Conservation (phyloP, 1,140 invertebrate genomes). For the Drosophila bocqueti region DNA sequence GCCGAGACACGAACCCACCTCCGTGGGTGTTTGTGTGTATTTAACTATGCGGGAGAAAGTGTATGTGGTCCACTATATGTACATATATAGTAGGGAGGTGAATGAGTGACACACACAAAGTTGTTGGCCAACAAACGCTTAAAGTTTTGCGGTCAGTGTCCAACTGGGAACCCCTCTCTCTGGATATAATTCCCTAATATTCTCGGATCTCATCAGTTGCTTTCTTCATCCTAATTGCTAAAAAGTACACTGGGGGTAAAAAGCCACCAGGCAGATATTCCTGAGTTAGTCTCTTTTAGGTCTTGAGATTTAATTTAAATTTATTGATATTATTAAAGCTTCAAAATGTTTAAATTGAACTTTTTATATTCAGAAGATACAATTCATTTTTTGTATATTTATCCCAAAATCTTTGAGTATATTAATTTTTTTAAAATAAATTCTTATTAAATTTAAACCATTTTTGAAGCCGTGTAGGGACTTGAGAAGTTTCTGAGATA, state of each 20-base stretch:
- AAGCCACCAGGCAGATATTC: neutral
- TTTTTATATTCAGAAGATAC: neutral
- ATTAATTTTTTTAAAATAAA: too few species aligned
- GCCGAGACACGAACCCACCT: slow-evolving; percentile 13
- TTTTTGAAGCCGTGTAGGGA: slow-evolving; percentile 2
- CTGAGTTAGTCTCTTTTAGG: neutral
- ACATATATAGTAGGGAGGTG: neutral
- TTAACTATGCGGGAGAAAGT: slow-evolving; percentile 11
- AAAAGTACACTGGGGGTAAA: slow-evolving; percentile 1
- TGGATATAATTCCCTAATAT: neutral
- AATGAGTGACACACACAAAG: slow-evolving; percentile 33
- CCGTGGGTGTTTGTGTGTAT: slow-evolving; percentile 6
- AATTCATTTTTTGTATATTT: too few species aligned
- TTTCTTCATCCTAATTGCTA: slow-evolving; percentile 6
- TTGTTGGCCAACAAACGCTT: slow-evolving; percentile 36
- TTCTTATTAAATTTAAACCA: neutral
- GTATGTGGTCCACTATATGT: neutral
- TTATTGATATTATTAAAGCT: too few species aligned
- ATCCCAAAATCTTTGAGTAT: too few species aligned
- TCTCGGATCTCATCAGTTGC: neutral
- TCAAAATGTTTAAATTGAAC: neutral
- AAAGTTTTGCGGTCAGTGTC: slow-evolving; percentile 49
- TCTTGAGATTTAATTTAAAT: neutral
- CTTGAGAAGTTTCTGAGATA: slow-evolving; percentile 38
- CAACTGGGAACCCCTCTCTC: slow-evolving; percentile 23